These are phyloP conservation scores for Holacanthella duospinosa DNA, from an alignment of 2,888 invertebrate genomes.

Conservation along the genomic window DNA sequence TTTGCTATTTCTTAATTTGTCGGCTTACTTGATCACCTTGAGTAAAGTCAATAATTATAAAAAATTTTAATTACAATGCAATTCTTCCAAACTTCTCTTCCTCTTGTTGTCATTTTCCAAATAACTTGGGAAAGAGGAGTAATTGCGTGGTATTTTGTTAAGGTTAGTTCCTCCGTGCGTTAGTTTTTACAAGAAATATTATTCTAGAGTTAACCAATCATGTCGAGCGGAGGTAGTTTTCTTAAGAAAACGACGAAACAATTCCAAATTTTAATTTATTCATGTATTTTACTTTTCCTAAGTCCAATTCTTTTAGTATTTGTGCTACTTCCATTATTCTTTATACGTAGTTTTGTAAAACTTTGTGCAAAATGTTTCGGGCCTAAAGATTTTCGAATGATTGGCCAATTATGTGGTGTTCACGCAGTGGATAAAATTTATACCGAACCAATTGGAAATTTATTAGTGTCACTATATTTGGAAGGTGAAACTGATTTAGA, in stretches of 20 bases:
- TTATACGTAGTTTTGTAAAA: neutral
- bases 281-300: neutral
- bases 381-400: neutral
- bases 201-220: too few species aligned
- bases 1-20: too few species aligned
- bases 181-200: too few species aligned
- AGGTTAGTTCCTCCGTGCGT: too few species aligned
- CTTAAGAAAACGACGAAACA: neutral
- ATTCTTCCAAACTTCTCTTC: too few species aligned
- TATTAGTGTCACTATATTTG: neutral
- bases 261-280: neutral
- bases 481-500: neutral
- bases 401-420: neutral
- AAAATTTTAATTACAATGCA: too few species aligned
- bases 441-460: neutral
- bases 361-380: neutral
- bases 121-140: too few species aligned
- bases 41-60: too few species aligned
- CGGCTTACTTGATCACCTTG: too few species aligned
- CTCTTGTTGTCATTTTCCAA: too few species aligned
- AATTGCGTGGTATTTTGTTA: too few species aligned
- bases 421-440: neutral
- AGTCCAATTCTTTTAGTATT: neutral
- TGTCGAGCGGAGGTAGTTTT: too few species aligned
- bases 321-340: neutral